Evolutionary conservation across 1,140 invertebrate genomes (phyloP).

Genomic region (Adoxophyes honmai): DNA sequence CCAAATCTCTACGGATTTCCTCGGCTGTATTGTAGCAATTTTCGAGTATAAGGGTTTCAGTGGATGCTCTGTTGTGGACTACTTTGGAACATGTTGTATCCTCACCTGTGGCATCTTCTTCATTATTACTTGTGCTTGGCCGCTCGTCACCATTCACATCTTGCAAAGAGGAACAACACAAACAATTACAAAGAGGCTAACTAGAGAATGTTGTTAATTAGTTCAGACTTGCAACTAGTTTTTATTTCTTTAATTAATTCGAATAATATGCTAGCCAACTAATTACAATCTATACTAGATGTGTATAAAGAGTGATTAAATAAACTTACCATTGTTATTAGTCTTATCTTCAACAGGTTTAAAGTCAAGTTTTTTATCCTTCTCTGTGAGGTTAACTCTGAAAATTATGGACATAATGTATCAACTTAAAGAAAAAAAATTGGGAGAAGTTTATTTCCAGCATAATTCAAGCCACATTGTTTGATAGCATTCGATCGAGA

Average conservation of each 20-base stretch:
- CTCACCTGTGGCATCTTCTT: conserved; percentile 49
- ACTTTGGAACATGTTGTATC: conserved; percentile 38
- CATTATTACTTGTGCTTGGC: conserved; percentile 33
- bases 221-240: too few species aligned
- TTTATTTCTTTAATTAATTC: conserved; percentile 5
- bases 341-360: not conserved
- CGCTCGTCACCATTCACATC: conserved; percentile 30
- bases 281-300: too few species aligned
- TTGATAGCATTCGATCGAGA: too few species aligned
- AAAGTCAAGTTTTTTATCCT: not conserved
- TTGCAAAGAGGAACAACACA: conserved; percentile 15
- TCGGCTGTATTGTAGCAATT: conserved; percentile 51
- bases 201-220: too few species aligned
- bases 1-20: conserved; percentile 45
- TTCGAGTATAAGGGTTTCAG: conserved; percentile 56
- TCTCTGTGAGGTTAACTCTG: not conserved
- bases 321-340: not conserved
- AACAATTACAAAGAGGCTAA: too few species aligned
- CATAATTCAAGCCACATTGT: too few species aligned
- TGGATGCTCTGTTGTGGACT: conserved; percentile 47
- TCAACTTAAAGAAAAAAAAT: not conserved
- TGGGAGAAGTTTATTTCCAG: too few species aligned
- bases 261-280: not conserved
- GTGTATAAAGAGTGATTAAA: too few species aligned
- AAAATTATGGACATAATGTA: not conserved